These are phyloP conservation scores for Calameuta filiformis DNA, from an alignment of 2,888 invertebrate species.

Conservation along the genomic window DNA sequence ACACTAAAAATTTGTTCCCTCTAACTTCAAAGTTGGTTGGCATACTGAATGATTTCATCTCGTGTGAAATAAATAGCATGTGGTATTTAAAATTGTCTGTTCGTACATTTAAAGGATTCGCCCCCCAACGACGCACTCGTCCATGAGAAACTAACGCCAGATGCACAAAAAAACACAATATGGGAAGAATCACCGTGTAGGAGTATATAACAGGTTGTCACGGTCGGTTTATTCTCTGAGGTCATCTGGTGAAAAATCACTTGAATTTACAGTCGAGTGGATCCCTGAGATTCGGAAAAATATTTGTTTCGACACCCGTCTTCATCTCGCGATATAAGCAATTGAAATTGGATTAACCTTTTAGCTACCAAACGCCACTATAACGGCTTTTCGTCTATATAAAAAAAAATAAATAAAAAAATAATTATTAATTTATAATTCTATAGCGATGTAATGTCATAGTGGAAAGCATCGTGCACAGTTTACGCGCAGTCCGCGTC, in stretches of 20 bases:
- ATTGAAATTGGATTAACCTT: no score
- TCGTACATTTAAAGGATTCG: conserved; percentile 46
- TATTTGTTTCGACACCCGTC: no score
- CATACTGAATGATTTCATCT: conserved; percentile 32
- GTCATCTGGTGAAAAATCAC: conserved; percentile 48
- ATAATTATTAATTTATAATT: no score
- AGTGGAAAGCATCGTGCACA: no score
- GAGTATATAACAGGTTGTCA: conserved; percentile 52
- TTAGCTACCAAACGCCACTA: no score
- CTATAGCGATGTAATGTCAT: no score
- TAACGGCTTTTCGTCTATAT: no score
- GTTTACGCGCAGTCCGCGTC: no score
- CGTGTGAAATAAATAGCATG: conserved; percentile 62
- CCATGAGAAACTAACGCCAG: conserved; percentile 62
- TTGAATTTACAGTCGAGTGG: neutral
- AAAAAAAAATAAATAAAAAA: no score
- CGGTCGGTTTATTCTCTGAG: conserved; percentile 26
- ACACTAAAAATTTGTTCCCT: neutral
- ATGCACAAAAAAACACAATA: conserved; percentile 48
- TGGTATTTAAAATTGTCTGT: conserved; percentile 49
- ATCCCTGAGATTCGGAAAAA: no score
- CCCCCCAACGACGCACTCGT: conserved; percentile 35
- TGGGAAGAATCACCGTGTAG: conserved; percentile 49
- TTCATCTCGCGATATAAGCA: no score
- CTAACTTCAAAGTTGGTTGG: neutral